Base-by-base conservation (phyloP, 2,888 invertebrate species). In the Chorisops tibialis region DNA sequence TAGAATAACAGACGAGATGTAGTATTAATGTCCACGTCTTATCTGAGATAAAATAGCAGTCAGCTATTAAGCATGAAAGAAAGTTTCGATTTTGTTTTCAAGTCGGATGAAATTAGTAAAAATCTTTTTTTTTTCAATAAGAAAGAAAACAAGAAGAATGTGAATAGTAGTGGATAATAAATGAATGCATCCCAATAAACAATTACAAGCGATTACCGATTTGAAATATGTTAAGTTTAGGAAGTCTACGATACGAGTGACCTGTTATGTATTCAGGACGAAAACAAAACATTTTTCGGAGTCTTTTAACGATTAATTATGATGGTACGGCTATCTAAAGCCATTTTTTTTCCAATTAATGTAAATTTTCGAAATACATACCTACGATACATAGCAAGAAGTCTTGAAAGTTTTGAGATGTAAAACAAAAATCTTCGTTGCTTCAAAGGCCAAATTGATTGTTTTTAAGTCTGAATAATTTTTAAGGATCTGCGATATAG, bases 41-140 rank as follows among this genome's bases (percentile, higher is more conserved):
- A 24, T 24, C 14, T 18, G 35, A 24, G 18, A 48, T 48, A 50
- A 50, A 24, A 50, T 18, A n/a, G 18, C 11, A 50, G 18, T 6
- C 50, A 30, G 30, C 35, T 50, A 35, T 50, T 24, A 35, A 35
- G 14, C 50, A 50, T 50, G 50, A 50, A 50, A 30, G 50, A 35
- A 6, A 50, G 50, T 50, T 9, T 30, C 16, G 37, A n/a, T n/a
- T n/a, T n/a, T n/a, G n/a, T n/a, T n/a, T 35, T 12, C 16, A 11
- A 50, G 35, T 50, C 50, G 18, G 37, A 16, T 18, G 16, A 18
- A 50, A 30, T 50, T 50, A 24, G 30, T 35, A 30, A 24, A 50
- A 50, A 50, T 50, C 30, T 16, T 50, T 48, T n/a, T 50, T 18
- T 3, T 18, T 50, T 35, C 50, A 50, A 35, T 50, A 50, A 12